phyloP scores from a whole-genome alignment of 2,888 invertebrate genomes.

The Hirudinaria manillensis region DNA sequence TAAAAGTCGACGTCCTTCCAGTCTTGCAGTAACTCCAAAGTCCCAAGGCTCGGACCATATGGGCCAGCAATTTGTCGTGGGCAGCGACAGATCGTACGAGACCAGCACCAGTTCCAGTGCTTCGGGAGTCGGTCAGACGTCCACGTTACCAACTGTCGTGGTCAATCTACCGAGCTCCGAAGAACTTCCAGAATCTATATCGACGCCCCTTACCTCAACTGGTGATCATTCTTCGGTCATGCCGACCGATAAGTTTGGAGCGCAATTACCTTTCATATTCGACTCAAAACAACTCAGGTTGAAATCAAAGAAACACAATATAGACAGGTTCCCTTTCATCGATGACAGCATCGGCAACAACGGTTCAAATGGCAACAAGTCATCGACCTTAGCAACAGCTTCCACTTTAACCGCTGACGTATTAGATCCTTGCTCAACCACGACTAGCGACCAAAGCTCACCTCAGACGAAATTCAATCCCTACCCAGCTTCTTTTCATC shows the following conservation, averaged over 20 bases:
- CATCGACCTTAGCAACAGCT: background rate
- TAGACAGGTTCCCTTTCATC: conserved; percentile 25
- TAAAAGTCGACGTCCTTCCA: conserved; percentile 22
- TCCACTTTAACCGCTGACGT: conserved; percentile 4
- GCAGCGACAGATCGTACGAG: conserved; percentile 20
- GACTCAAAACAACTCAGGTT: conserved; percentile 15
- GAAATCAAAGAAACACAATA: conserved; percentile 23
- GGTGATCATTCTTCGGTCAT: background rate
- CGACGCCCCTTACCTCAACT: background rate
- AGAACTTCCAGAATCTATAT: background rate
- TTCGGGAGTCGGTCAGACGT: conserved; percentile 10
- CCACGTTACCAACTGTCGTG: background rate
- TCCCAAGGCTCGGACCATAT: conserved; percentile 16
- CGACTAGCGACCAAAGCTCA: background rate
- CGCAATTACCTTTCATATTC: background rate
- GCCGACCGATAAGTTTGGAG: background rate
- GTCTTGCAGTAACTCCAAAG: conserved; percentile 27
- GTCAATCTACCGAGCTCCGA: background rate
- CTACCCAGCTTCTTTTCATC: background rate
- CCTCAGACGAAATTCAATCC: too few species aligned
- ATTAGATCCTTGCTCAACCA: conserved; percentile 23
- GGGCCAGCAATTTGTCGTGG: conserved; percentile 7
- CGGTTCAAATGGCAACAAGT: background rate
- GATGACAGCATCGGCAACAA: conserved; percentile 14
- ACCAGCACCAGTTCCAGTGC: conserved; percentile 24